Percentiles rank a stretch among this genome's conserved stretches.
Conservation (phyloP, 2,888 invertebrate species). For the Sepioteuthis lessoniana region DNA sequence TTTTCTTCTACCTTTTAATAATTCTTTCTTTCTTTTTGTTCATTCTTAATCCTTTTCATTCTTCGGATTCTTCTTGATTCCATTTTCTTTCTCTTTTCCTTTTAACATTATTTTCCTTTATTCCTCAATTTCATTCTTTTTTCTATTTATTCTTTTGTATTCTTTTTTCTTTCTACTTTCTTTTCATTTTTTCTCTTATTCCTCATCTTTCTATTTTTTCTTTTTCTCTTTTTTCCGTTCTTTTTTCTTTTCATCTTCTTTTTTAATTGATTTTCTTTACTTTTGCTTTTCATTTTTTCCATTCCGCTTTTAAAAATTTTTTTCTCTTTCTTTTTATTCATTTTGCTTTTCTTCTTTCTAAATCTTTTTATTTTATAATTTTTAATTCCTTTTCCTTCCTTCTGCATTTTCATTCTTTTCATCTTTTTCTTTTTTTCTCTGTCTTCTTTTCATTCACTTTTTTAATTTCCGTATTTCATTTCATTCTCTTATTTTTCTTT, state of each 20-base stretch:
- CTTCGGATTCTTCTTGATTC: not conserved
- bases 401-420: too few species aligned
- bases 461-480: too few species aligned
- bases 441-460: too few species aligned
- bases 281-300: not conserved
- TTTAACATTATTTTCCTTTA: not conserved
- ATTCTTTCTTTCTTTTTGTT: too few species aligned
- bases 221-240: not conserved
- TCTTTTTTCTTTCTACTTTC: not conserved
- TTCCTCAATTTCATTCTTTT: not conserved
- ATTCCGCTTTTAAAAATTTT: too few species aligned
- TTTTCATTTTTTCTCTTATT: not conserved
- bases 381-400: too few species aligned
- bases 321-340: too few species aligned
- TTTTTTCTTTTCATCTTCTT: not conserved
- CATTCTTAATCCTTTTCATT: not conserved
- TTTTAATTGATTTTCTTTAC: not conserved
- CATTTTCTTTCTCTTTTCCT: not conserved
- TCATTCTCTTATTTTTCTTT: too few species aligned
- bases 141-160: not conserved
- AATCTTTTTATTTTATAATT: too few species aligned
- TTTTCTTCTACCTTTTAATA: too few species aligned
- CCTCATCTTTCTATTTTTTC: fast-evolving
- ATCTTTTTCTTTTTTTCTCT: too few species aligned
- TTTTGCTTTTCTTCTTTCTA: too few species aligned